Evolutionary conservation across 2,113 vertebrate genomes (phyloP).

Genomic region (Nerophis lumbriciformis): DNA sequence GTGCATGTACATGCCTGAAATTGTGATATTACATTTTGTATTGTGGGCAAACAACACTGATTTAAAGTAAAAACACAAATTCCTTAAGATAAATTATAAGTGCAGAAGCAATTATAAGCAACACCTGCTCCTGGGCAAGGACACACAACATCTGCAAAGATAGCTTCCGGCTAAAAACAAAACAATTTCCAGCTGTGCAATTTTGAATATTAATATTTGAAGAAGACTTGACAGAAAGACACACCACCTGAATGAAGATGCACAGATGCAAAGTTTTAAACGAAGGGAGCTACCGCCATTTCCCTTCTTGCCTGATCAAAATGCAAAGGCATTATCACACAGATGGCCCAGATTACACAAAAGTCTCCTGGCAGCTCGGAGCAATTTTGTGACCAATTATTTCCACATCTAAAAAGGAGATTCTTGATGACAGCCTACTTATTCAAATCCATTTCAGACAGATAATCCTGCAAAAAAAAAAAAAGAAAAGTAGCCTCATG

Average conservation of each 20-base stretch:
- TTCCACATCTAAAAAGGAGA: neutral
- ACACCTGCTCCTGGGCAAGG: neutral
- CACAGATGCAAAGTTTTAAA: neutral
- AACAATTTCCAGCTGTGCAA: neutral
- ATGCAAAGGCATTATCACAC: neutral
- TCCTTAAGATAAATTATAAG: neutral
- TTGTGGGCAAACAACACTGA: no score
- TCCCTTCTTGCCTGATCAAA: neutral
- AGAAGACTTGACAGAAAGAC: neutral
- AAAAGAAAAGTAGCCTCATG: neutral
- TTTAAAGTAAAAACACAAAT: neutral
- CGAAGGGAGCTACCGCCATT: neutral
- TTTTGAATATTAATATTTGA: neutral
- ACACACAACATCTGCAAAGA: conserved; percentile 2
- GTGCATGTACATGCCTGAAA: no score
- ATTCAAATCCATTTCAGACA: neutral
- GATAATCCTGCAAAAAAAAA: neutral
- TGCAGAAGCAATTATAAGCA: neutral
- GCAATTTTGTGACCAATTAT: neutral
- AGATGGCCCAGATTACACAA: neutral
- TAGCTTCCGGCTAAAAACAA: neutral
- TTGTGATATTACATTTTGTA: no score
- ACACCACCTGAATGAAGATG: no score
- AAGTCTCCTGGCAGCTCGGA: neutral
- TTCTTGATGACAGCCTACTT: neutral